Percentiles rank a stretch among this genome's conserved stretches.
phyloP scores from a whole-genome alignment of 1,140 invertebrate genomes.

The Calephelis virginiensis region DNA sequence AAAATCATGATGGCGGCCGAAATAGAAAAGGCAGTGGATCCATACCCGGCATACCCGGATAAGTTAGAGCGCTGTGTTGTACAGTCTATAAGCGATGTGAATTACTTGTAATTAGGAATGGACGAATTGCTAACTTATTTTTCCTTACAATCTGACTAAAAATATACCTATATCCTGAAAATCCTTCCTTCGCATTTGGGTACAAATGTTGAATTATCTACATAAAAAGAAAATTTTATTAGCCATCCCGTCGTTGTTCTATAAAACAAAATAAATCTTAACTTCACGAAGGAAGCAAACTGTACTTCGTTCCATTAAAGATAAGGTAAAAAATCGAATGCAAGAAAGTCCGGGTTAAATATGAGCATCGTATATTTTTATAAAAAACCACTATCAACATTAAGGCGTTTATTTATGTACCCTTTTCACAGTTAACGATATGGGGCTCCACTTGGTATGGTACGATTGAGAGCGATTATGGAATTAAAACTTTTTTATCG shows the following conservation, averaged over 20 bases:
- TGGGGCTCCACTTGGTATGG: slow-evolving; percentile 26
- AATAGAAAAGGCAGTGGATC: too few relatives aligned
- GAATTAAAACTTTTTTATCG: not conserved
- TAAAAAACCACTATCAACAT: slow-evolving; percentile 38
- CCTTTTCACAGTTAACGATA: slow-evolving; percentile 40
- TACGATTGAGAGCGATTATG: slow-evolving; percentile 20
- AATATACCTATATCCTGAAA: too few relatives aligned
- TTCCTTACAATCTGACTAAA: too few relatives aligned
- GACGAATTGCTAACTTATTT: too few relatives aligned
- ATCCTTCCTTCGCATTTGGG: too few relatives aligned
- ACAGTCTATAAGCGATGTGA: too few relatives aligned
- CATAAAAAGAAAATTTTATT: slow-evolving; percentile 10
- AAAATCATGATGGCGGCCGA: too few relatives aligned
- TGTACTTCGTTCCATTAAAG: not conserved
- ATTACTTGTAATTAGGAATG: too few relatives aligned
- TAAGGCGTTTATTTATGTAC: slow-evolving; percentile 48
- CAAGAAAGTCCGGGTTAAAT: not conserved
- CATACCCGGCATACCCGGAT: too few relatives aligned
- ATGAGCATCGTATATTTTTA: slow-evolving; percentile 30
- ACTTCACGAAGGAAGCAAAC: not conserved
- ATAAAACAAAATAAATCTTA: slow-evolving; percentile 5
- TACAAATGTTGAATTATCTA: not conserved
- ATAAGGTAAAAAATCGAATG: not conserved
- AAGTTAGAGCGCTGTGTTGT: too few relatives aligned
- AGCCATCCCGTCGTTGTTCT: slow-evolving; percentile 1